These are phyloP conservation scores for Scaptomyza pallida DNA, from an alignment of 1,140 invertebrate genomes.

Conservation along the genomic window DNA sequence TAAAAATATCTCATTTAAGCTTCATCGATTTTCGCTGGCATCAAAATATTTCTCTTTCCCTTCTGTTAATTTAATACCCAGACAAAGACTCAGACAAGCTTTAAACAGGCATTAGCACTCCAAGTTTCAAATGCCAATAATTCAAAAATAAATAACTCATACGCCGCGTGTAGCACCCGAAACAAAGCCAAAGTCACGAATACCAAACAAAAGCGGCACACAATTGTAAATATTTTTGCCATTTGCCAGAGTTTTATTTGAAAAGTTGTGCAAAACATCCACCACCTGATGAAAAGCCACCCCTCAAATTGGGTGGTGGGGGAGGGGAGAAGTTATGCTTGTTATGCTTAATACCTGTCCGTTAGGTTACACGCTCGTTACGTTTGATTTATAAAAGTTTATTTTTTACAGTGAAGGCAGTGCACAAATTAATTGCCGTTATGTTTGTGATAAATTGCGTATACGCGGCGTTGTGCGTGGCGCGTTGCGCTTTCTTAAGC, in stretches of 20 bases:
- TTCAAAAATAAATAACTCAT: constrained; percentile 81
- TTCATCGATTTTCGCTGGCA: neutral
- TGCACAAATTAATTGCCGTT: constrained; percentile 80
- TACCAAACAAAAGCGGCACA: constrained; percentile 34
- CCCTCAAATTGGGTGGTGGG: constrained; percentile 15
- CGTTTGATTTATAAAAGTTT: constrained; percentile 82
- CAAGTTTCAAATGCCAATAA: constrained; percentile 69
- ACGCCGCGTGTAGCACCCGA: constrained; percentile 51
- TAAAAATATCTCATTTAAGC: neutral
- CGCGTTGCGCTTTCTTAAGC: constrained; percentile 5
- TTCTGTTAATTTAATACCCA: neutral
- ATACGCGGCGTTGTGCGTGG: constrained; percentile 56
- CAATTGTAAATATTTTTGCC: constrained; percentile 79
- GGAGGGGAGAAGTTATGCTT: too few species aligned
- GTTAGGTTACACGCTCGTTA: constrained; percentile 79
- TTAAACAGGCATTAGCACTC: constrained; percentile 28
- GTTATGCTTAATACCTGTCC: constrained; percentile 52
- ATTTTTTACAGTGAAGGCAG: constrained; percentile 50
- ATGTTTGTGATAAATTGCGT: constrained; percentile 80
- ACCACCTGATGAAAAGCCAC: constrained; percentile 71
- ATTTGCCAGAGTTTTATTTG: constrained; percentile 81
- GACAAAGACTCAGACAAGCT: constrained; percentile 20
- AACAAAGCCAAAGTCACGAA: constrained; percentile 75
- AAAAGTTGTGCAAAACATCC: constrained; percentile 64
- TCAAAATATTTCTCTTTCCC: too few species aligned